A percentile compares a stretch with the other conserved stretches of the same genome.
These are phyloP conservation scores for Hycleus phaleratus DNA, from an alignment of 1,140 invertebrate species.

Conservation along the genomic window DNA sequence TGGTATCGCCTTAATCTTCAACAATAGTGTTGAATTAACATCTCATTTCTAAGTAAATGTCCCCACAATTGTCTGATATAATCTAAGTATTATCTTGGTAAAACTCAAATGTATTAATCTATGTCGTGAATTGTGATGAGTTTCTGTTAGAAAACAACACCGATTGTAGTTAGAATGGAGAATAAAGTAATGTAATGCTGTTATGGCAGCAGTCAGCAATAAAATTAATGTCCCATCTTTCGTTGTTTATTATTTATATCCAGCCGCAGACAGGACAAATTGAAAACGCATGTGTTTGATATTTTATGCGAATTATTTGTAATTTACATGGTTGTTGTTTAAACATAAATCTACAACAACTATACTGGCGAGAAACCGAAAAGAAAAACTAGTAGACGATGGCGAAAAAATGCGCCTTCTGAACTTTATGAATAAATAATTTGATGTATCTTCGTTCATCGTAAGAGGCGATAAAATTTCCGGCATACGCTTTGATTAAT, in stretches of 20 bases:
- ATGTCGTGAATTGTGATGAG: not conserved
- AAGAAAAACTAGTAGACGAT: too few species aligned
- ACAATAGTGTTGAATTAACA: too few species aligned
- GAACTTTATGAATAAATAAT: constrained; percentile 13
- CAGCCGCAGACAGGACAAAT: constrained; percentile 17
- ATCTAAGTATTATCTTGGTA: too few species aligned
- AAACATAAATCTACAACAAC: constrained; percentile 5
- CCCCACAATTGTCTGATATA: too few species aligned
- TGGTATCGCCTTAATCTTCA: too few species aligned
- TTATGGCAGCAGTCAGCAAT: not conserved
- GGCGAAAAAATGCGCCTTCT: constrained; percentile 2
- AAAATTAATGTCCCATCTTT: constrained; percentile 18
- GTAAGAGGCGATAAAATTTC: constrained; percentile 9
- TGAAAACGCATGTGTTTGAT: constrained; percentile 21
- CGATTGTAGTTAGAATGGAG: too few species aligned
- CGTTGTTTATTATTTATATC: constrained; percentile 19
- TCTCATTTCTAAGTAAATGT: too few species aligned
- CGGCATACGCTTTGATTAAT: constrained; percentile 9
- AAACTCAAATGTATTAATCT: not conserved
- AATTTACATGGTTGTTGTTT: constrained; percentile 11
- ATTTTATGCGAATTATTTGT: constrained; percentile 15
- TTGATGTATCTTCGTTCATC: constrained; percentile 3
- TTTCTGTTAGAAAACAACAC: too few species aligned
- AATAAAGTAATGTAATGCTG: not conserved
- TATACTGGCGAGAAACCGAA: too few species aligned